Evolutionary conservation across 2,888 invertebrate genomes (phyloP).

Genomic region (Suillia variegata): DNA sequence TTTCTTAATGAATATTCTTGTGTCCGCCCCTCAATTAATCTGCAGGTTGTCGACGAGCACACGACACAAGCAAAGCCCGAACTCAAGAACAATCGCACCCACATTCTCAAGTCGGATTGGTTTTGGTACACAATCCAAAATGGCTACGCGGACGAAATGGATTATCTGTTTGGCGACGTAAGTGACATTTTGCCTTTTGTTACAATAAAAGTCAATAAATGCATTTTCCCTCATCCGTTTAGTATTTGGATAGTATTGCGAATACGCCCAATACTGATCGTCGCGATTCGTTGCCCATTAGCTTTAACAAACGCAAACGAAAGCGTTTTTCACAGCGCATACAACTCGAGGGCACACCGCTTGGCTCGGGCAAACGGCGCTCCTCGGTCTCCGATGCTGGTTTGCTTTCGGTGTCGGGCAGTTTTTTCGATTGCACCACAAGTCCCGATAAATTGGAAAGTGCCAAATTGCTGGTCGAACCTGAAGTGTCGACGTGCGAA

Average conservation of each 20-base stretch:
- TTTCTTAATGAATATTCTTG: too few species aligned
- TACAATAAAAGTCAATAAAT: neutral
- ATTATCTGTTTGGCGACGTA: constrained; percentile 86
- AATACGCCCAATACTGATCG: constrained; percentile 63
- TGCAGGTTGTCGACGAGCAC: constrained; percentile 88
- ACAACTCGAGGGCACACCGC: constrained; percentile 58
- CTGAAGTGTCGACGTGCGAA: constrained; percentile 45
- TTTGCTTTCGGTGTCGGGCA: constrained; percentile 82
- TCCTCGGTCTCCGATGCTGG: constrained; percentile 87
- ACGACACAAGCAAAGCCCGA: constrained; percentile 73
- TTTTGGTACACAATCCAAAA: constrained; percentile 98
- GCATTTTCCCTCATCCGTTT: too few species aligned
- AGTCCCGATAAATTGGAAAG: constrained; percentile 73
- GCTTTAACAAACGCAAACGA: constrained; percentile 73
- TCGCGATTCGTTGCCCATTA: constrained; percentile 65
- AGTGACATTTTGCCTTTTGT: constrained; percentile 64
- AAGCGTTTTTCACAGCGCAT: constrained; percentile 70
- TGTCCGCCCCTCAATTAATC: too few species aligned
- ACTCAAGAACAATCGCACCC: constrained; percentile 70
- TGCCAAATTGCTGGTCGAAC: constrained; percentile 50
- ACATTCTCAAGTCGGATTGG: constrained; percentile 92
- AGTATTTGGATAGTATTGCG: constrained; percentile 61
- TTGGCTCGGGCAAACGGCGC: constrained; percentile 70
- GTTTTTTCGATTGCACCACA: constrained; percentile 86
- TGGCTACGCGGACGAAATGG: constrained; percentile 89